Conservation (phyloP, 2,888 invertebrate species). For the Argyra leucocephala region DNA sequence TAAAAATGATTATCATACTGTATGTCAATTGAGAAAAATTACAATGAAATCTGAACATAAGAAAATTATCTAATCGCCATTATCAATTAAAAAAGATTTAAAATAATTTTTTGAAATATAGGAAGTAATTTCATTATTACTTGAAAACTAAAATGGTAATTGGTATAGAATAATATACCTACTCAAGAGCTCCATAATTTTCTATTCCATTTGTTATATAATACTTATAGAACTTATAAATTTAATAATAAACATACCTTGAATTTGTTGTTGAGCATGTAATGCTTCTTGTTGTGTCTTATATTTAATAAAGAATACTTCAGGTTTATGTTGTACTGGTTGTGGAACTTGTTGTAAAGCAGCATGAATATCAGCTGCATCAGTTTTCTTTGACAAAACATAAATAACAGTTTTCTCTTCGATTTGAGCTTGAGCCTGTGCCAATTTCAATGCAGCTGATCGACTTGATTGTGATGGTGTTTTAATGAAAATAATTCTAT, state of each 20-base stretch:
- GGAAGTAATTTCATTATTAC: too few species aligned
- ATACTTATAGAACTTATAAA: too few species aligned
- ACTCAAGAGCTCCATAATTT: too few species aligned
- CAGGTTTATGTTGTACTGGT: constrained; percentile 39
- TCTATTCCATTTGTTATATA: too few species aligned
- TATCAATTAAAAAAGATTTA: too few species aligned
- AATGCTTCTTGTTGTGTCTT: constrained; percentile 42
- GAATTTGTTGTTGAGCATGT: constrained; percentile 40
- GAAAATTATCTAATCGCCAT: too few species aligned
- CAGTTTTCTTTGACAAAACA: constrained; percentile 40
- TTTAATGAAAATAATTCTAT: constrained; percentile 42
- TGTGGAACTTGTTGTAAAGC: constrained; percentile 32
- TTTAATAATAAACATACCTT: constrained; percentile 37
- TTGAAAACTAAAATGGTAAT: too few species aligned
- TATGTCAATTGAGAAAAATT: too few species aligned
- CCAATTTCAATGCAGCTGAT: constrained; percentile 29
- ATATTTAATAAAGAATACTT: constrained; percentile 43
- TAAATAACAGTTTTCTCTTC: constrained; percentile 43
- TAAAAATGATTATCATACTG: too few species aligned
- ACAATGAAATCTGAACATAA: too few species aligned
- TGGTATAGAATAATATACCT: too few species aligned
- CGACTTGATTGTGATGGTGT: constrained; percentile 33
- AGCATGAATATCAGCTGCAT: constrained; percentile 35
- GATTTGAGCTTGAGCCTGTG: constrained; percentile 30
- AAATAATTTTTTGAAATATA: too few species aligned